Conservation (phyloP, 2,113 vertebrate genomes). For the Hypanus sabinus region DNA sequence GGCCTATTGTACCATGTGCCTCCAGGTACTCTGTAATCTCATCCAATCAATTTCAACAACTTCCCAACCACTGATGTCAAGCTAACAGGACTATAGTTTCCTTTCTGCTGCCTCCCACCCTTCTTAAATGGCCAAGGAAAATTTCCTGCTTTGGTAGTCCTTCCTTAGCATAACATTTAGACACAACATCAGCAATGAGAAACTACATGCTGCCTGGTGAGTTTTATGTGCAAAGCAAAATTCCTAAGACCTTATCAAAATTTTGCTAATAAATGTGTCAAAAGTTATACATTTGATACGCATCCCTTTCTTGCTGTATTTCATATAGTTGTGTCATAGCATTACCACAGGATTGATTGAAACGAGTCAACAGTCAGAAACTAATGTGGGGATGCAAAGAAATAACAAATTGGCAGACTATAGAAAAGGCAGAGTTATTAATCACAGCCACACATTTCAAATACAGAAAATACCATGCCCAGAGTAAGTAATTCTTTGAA, state of each 20-base stretch:
- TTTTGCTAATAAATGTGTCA: background rate
- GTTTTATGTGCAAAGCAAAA: background rate
- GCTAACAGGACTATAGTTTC: too few relatives aligned
- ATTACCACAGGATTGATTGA: background rate
- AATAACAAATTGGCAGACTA: background rate
- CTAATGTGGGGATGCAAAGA: background rate
- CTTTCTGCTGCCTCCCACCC: too few relatives aligned
- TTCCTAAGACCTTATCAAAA: background rate
- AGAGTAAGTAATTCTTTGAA: background rate
- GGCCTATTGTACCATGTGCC: too few relatives aligned
- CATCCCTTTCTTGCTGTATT: background rate
- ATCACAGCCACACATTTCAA: background rate
- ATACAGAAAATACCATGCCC: too few relatives aligned
- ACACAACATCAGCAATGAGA: background rate
- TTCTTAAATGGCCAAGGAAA: background rate
- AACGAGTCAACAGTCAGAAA: background rate
- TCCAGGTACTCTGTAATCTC: too few relatives aligned
- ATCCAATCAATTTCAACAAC: too few relatives aligned
- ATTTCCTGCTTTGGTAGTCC: background rate
- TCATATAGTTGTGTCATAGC: background rate
- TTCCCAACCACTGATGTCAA: too few relatives aligned
- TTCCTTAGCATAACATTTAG: background rate
- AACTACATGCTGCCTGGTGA: background rate
- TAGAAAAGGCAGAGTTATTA: background rate
- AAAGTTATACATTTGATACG: background rate